Evolutionary conservation across 1,140 invertebrate species (phyloP), one percentile per base, ranked within the genome.

Genomic region (Pseudomyrmex pallidus): DNA sequence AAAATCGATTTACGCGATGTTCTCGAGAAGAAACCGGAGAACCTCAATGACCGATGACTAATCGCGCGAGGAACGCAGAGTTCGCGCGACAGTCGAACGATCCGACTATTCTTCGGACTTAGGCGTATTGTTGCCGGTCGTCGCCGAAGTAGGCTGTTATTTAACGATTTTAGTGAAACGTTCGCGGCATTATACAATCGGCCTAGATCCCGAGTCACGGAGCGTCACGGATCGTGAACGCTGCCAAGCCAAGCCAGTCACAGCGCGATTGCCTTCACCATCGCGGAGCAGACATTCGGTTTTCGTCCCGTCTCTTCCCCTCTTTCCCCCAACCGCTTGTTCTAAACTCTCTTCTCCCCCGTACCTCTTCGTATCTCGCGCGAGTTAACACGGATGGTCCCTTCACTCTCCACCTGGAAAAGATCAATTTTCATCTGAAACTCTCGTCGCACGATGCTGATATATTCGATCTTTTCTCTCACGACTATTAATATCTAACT

Each of bases 161-260:
- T 94, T 94, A 94, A 94, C 90, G 90, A 93, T 94, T 94, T 94
- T 93, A 94, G 93, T 91, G 93, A 94, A 94, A 94, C 93, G 92
- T 93, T 93, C 90, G 91, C 91, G 90, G 90, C 83, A 93, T 94
- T 94, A 94, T 94, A 94, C 93, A 94, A 94, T 93, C 93, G 93
- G 92, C 93, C 93, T 93, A 94, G 93, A 94, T 94, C 91, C 91
- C 90, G 89, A 93, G 92, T 93, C 93, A 94, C 92, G 92, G 91
- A 93, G 88, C 92, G 93, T 94, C 92, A 93, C 92, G 93, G 93
- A 93, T 93, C 90, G 92, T 93, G 92, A 93, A 86, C 90, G 86
- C 86, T 86, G 84, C 89, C 83, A 82, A 91, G 84, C 89, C 83
- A 82, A 91, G 89, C 86, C 72, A 91, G 87, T 89, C 85, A 87